Conservation (phyloP, 2,888 invertebrate genomes). For the Catonia carolina region DNA sequence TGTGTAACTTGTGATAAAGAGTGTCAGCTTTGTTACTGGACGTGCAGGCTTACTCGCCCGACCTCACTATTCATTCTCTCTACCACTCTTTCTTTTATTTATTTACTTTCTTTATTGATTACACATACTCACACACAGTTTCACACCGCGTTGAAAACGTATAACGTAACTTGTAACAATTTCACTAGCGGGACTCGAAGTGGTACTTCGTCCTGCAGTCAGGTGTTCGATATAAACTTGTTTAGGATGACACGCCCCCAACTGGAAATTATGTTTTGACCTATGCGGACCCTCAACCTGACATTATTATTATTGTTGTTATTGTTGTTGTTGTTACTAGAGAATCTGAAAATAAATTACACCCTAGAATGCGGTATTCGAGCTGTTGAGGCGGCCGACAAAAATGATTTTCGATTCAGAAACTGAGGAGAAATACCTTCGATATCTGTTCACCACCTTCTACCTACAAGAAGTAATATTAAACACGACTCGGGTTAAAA, state of each 20-base stretch:
- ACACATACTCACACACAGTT: too few relatives aligned
- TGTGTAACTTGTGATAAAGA: too few relatives aligned
- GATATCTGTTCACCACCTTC: background rate
- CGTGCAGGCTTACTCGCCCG: too few relatives aligned
- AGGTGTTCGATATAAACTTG: conserved; percentile 7
- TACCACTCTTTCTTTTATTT: too few relatives aligned
- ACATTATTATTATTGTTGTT: conserved; percentile 5
- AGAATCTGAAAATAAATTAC: conserved; percentile 9
- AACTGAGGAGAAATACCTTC: background rate
- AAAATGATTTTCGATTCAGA: conserved; percentile 12
- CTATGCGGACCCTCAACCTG: conserved; percentile 1
- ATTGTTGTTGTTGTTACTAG: conserved; percentile 8
- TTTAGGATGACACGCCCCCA: conserved; percentile 3
- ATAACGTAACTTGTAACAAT: background rate
- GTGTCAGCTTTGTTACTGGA: too few relatives aligned
- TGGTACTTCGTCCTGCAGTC: background rate
- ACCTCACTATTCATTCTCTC: too few relatives aligned
- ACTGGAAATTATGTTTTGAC: conserved; percentile 12
- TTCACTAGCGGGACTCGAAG: background rate
- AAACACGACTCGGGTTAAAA: too few relatives aligned
- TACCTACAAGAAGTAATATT: too few relatives aligned
- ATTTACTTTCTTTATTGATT: too few relatives aligned
- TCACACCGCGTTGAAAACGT: too few relatives aligned
- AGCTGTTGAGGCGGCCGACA: background rate
- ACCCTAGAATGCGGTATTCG: background rate